A percentile compares a stretch with the other conserved stretches of the same genome.
Evolutionary conservation across 2,888 invertebrate genomes (phyloP).

Genomic region (Brachyptera risi): DNA sequence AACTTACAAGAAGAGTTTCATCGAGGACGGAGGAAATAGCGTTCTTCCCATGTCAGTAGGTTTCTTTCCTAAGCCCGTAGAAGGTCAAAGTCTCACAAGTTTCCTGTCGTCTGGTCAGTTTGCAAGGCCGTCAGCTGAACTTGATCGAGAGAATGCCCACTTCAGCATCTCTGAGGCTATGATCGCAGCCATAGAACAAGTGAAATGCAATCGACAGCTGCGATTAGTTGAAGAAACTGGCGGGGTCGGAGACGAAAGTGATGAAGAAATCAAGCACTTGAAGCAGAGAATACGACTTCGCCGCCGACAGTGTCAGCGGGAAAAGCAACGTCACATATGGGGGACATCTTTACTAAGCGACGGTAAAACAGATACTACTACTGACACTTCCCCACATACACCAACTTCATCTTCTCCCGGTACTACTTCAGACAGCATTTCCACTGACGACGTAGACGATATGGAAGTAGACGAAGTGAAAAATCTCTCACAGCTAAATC

Average conservation of each 20-base stretch:
- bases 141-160: conserved; percentile 82
- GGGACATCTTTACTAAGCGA: conserved; percentile 44
- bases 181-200: conserved; percentile 73
- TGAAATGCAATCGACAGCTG: conserved; percentile 56
- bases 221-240: conserved; percentile 47
- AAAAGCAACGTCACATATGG: conserved; percentile 44
- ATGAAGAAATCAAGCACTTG: conserved; percentile 61
- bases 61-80: conserved; percentile 56
- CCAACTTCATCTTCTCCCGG: conserved; percentile 50
- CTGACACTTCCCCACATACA: conserved; percentile 53
- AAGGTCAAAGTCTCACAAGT: conserved; percentile 67
- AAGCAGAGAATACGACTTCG: conserved; percentile 60
- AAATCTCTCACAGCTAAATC: conserved; percentile 45
- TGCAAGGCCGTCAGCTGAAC: conserved; percentile 65
- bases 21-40: conserved; percentile 56
- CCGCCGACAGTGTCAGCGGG: conserved; percentile 48
- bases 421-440: conserved; percentile 47
- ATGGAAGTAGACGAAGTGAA: conserved; percentile 49
- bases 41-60: conserved; percentile 57
- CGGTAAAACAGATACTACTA: conserved; percentile 50
- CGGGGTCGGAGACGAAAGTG: conserved; percentile 52
- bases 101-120: conserved; percentile 70
- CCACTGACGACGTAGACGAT: conserved; percentile 52
- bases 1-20: conserved; percentile 53
- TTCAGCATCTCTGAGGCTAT: conserved; percentile 80